Evolutionary conservation across 2,797 vertebrate genomes (phyloP).

Genomic region (Artibeus jamaicensis): DNA sequence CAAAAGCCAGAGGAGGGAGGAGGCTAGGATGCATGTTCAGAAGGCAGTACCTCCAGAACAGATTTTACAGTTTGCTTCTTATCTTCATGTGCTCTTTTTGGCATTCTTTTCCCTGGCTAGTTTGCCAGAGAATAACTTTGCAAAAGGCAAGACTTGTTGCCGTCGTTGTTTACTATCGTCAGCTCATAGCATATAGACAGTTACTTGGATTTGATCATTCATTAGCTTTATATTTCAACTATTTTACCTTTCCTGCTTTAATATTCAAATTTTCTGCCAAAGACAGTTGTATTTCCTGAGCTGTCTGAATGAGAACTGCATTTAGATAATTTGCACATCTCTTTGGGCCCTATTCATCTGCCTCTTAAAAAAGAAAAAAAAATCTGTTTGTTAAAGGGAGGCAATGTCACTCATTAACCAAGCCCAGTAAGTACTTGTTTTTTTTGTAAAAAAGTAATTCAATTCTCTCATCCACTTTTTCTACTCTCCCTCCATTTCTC

Average conservation of each 20-base stretch:
- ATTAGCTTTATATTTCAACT: not conserved
- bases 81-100: not conserved
- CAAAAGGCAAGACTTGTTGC: not conserved
- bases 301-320: not conserved
- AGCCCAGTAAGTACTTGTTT: not conserved
- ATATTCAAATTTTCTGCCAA: not conserved
- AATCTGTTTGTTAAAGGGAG: not conserved
- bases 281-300: not conserved
- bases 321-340: not conserved
- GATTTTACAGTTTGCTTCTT: not conserved
- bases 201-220: not conserved
- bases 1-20: not conserved
- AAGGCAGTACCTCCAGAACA: not conserved
- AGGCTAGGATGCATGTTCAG: not conserved
- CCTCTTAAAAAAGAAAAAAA: not conserved
- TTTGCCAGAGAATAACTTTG: not conserved
- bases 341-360: not conserved
- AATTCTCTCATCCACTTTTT: not conserved
- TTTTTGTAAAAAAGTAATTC: not conserved
- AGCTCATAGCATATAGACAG: not conserved
- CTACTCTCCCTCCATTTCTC: not conserved
- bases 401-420: not conserved
- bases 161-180: not conserved
- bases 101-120: not conserved
- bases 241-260: not conserved